Percentiles rank a stretch among this genome's conserved stretches.
These are phyloP conservation scores for Burhinus oedicnemus DNA, from an alignment of 2,113 vertebrate genomes.

Conservation along the genomic window DNA sequence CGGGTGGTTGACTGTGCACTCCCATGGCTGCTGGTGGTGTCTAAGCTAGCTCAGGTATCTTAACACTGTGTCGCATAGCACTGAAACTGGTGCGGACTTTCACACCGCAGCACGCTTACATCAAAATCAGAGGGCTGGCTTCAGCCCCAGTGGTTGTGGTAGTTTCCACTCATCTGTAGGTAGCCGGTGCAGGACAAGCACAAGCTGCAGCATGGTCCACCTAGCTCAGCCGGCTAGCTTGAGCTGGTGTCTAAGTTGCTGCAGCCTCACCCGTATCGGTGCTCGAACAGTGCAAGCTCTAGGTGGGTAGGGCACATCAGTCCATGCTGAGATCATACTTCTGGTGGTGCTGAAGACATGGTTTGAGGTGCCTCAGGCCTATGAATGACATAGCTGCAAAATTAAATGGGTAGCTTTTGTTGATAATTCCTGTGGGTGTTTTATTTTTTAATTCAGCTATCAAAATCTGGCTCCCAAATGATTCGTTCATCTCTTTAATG, in stretches of 20 bases:
- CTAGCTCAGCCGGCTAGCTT: not conserved
- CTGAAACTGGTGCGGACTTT: not conserved
- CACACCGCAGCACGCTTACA: not conserved
- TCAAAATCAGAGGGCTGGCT: not conserved
- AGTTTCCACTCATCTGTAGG: not conserved
- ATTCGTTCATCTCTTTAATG: not conserved
- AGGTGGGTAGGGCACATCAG: not conserved
- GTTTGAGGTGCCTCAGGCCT: not conserved
- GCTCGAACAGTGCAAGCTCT: not conserved
- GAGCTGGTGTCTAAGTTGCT: not conserved
- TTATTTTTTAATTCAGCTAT: not conserved
- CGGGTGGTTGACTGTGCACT: not conserved
- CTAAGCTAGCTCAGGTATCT: not conserved
- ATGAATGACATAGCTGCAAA: not conserved
- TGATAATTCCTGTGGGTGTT: not conserved
- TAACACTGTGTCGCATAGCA: not conserved
- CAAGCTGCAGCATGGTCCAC: not conserved
- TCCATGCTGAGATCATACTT: not conserved
- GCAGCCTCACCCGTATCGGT: not conserved
- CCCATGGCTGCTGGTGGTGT: not conserved
- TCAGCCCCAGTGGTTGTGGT: not conserved
- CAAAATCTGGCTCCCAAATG: not conserved
- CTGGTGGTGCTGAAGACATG: not conserved
- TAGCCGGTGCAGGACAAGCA: not conserved
- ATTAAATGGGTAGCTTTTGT: not conserved